These are phyloP conservation scores for Cyclina sinensis DNA, from an alignment of 1,140 invertebrate genomes.

Conservation along the genomic window DNA sequence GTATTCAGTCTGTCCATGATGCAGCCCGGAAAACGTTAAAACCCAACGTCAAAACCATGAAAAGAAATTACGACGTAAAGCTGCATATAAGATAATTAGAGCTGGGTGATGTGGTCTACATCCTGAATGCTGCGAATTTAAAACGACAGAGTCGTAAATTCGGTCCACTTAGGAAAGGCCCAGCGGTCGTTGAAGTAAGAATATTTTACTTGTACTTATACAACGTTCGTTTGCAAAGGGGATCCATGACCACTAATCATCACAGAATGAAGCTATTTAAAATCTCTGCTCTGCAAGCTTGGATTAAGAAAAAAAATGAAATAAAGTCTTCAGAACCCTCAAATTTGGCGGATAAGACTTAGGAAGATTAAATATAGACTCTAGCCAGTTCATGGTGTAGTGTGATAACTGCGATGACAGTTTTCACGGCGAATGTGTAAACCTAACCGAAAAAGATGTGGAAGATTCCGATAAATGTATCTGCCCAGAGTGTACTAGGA, in stretches of 20 bases:
- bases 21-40: constrained; percentile 18
- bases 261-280: constrained; percentile 38
- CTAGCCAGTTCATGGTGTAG: constrained; percentile 27
- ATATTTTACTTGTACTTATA: constrained; percentile 9
- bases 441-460: constrained; percentile 10
- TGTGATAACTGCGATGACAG: constrained; percentile 43
- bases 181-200: neutral
- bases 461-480: neutral
- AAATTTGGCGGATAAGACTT: no score
- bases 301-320: constrained; percentile 15
- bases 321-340: no score
- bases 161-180: constrained; percentile 36
- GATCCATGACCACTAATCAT: constrained; percentile 4
- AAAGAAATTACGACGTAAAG: constrained; percentile 37
- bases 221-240: neutral
- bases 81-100: constrained; percentile 7
- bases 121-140: neutral
- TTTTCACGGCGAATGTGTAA: constrained; percentile 48
- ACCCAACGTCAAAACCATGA: neutral
- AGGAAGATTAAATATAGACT: neutral
- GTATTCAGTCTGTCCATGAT: constrained; percentile 1
- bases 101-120: constrained; percentile 45
- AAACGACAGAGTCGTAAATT: constrained; percentile 22
- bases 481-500: neutral
- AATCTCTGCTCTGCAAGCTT: neutral